phyloP scores from a whole-genome alignment of 2,797 vertebrate species.

The Aselliscus stoliczkanus region DNA sequence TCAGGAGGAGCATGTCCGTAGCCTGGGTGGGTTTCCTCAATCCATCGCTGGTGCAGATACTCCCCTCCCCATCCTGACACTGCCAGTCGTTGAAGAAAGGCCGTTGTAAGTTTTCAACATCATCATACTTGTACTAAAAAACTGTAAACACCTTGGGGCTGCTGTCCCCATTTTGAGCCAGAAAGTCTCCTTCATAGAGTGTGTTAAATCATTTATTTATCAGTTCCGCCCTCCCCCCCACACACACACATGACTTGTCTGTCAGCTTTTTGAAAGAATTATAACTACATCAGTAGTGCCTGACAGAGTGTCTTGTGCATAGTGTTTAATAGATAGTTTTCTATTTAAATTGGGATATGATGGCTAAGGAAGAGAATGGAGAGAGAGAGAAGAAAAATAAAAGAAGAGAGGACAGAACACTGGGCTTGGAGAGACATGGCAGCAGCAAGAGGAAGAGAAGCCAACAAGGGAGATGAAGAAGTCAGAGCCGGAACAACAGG shows the following conservation, averaged over 20 bases:
- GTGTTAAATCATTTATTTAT: constrained; percentile 6
- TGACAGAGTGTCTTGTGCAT: neutral
- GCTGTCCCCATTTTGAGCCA: neutral
- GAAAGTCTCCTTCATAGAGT: neutral
- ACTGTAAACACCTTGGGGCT: neutral
- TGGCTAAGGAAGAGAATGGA: neutral
- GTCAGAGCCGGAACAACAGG: neutral
- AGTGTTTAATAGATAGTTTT: neutral
- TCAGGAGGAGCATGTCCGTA: neutral
- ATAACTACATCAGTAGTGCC: neutral
- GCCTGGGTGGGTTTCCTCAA: neutral
- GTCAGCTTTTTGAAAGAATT: constrained; percentile 12
- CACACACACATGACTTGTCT: too few relatives aligned
- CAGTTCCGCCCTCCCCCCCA: accelerated
- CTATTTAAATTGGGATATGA: neutral
- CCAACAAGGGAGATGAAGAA: neutral
- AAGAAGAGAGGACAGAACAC: neutral
- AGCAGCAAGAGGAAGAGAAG: neutral
- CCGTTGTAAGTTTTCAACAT: neutral
- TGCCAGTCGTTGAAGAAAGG: neutral
- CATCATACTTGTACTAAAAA: neutral
- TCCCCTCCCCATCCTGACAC: too few relatives aligned
- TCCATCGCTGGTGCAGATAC: neutral
- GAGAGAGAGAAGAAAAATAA: neutral
- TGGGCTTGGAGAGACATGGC: neutral